Evolutionary conservation across 2,113 vertebrate genomes (phyloP).

Genomic region (Symphodus melops): DNA sequence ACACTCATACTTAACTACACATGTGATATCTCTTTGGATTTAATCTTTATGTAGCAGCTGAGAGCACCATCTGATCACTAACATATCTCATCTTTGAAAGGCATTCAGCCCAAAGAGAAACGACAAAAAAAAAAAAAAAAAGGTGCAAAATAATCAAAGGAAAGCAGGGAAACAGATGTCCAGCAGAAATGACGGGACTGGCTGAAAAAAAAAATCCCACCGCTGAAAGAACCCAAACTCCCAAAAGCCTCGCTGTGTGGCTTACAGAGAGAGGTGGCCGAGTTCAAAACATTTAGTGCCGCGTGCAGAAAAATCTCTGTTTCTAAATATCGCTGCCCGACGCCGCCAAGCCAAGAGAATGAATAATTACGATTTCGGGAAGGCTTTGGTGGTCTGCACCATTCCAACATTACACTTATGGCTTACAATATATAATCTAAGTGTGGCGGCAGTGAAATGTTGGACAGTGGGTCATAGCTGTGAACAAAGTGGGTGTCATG

Average conservation of each 20-base stretch:
- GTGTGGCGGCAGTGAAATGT: slow-evolving; percentile 49
- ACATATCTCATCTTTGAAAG: neutral
- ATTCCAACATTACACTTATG: slow-evolving; percentile 64
- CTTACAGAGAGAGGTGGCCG: slow-evolving; percentile 43
- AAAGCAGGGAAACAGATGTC: slow-evolving; percentile 34
- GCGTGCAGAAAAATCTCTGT: slow-evolving; percentile 56
- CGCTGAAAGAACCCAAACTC: slow-evolving; percentile 28
- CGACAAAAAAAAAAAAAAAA: neutral
- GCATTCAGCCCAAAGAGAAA: neutral
- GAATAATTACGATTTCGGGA: slow-evolving; percentile 57
- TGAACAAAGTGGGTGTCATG: slow-evolving; percentile 27
- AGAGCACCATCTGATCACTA: neutral
- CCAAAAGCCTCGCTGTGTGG: slow-evolving; percentile 34
- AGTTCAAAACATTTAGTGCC: slow-evolving; percentile 69
- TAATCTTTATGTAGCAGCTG: neutral
- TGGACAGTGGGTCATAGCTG: slow-evolving; percentile 31
- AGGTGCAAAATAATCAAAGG: slow-evolving; percentile 11
- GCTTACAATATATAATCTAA: slow-evolving; percentile 59
- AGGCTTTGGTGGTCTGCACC: slow-evolving; percentile 56
- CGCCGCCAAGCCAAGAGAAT: slow-evolving; percentile 48
- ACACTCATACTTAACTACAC: slow-evolving; percentile 6
- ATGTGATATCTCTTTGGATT: neutral
- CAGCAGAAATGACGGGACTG: slow-evolving; percentile 1
- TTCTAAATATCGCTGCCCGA: slow-evolving; percentile 57
- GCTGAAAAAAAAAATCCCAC: slow-evolving; percentile 13